Conservation (phyloP, 2,888 invertebrate species). For the Crossocerus cetratus region DNA sequence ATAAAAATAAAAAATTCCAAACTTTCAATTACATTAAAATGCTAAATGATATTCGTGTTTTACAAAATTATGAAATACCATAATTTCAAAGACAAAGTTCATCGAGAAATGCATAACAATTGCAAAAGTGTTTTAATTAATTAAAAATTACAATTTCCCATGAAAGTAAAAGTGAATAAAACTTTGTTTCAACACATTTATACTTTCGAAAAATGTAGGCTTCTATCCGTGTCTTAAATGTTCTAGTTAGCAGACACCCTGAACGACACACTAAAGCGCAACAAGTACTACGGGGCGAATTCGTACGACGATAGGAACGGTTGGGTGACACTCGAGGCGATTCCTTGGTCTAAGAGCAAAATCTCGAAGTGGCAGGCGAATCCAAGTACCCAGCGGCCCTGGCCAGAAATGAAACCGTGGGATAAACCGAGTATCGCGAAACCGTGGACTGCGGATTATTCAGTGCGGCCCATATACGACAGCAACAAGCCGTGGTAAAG, state of each 20-base stretch:
- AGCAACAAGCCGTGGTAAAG: slow-evolving; percentile 67
- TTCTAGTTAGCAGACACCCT: slow-evolving; percentile 56
- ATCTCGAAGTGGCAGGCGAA: slow-evolving; percentile 89
- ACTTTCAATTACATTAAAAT: no score
- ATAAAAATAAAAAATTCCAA: neutral
- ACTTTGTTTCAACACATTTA: no score
- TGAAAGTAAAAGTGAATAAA: no score
- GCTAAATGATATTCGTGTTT: no score
- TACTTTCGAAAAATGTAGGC: no score
- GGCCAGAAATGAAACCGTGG: slow-evolving; percentile 73
- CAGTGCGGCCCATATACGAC: slow-evolving; percentile 64
- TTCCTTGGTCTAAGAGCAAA: slow-evolving; percentile 89
- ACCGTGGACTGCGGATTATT: slow-evolving; percentile 68
- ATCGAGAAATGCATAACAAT: no score
- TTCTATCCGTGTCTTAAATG: neutral
- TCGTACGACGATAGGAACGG: slow-evolving; percentile 85
- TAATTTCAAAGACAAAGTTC: no score
- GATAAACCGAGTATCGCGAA: slow-evolving; percentile 69
- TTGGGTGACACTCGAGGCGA: slow-evolving; percentile 87
- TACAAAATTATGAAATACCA: no score
- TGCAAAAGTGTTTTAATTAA: no score
- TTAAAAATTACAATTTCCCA: no score
- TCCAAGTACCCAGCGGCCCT: slow-evolving; percentile 71
- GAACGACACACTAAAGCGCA: slow-evolving; percentile 71
- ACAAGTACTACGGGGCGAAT: slow-evolving; percentile 76